A percentile compares a stretch with the other conserved stretches of the same genome.
Conservation (phyloP, 2,888 invertebrate species). For the Creontiades dilutus region DNA sequence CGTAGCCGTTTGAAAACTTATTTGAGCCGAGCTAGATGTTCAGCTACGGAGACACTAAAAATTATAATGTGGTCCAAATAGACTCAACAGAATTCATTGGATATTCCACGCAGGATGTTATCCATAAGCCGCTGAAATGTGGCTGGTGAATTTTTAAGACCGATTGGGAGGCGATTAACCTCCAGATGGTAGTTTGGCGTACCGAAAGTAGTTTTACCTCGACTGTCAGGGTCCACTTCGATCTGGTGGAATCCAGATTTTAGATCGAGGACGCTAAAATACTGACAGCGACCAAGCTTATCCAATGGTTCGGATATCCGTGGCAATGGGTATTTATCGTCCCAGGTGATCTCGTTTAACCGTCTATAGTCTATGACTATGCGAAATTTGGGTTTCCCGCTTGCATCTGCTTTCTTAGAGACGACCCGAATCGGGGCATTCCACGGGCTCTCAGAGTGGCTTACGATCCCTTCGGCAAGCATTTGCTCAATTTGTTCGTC, state of each 20-base stretch:
- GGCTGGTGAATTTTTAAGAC: slow-evolving; percentile 29
- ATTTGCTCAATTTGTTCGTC: slow-evolving; percentile 57
- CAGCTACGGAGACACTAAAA: neutral
- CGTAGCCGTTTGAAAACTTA: slow-evolving; percentile 36
- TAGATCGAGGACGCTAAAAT: too few species aligned
- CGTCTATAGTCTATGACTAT: slow-evolving; percentile 52
- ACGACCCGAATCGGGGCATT: too few species aligned
- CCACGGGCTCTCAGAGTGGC: slow-evolving; percentile 77
- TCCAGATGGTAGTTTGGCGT: neutral
- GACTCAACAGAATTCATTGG: neutral
- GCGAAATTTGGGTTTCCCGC: too few species aligned
- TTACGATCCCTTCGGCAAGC: slow-evolving; percentile 77
- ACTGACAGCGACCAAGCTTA: too few species aligned
- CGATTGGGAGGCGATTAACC: neutral
- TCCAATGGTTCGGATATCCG: slow-evolving; percentile 77
- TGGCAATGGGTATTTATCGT: slow-evolving; percentile 76
- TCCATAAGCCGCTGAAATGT: neutral
- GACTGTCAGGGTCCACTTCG: too few species aligned
- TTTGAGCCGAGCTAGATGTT: neutral
- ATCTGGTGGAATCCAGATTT: too few species aligned
- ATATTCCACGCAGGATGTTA: neutral
- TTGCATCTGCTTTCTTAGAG: too few species aligned
- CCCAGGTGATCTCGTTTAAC: slow-evolving; percentile 76
- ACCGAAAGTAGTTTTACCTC: neutral
- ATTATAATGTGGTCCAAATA: slow-evolving; percentile 71